phyloP scores from a whole-genome alignment of 2,113 vertebrate species.

The Campylomormyrus numenius region DNA sequence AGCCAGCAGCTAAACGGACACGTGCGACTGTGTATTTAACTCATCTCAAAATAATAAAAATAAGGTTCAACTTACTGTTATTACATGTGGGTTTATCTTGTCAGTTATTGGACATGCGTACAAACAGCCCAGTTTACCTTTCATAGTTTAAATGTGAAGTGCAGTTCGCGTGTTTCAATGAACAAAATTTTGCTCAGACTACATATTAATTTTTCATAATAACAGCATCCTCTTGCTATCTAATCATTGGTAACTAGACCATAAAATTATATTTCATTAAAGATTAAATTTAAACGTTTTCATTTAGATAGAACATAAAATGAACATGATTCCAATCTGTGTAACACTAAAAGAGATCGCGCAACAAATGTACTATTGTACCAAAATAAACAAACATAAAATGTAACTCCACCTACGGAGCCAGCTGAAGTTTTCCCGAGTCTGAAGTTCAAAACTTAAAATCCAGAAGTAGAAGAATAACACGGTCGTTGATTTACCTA shows the following conservation, averaged over 20 bases:
- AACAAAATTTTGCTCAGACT: neutral
- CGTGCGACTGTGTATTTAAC: neutral
- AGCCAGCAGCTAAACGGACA: neutral
- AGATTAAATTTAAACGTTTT: neutral
- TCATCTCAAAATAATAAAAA: neutral
- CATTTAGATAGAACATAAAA: neutral
- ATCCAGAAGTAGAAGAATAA: slow-evolving; percentile 6
- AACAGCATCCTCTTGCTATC: neutral
- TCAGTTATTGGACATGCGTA: neutral
- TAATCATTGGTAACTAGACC: neutral
- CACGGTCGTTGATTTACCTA: neutral
- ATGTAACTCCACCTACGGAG: neutral
- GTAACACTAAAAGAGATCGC: neutral
- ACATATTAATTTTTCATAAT: neutral
- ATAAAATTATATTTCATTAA: neutral
- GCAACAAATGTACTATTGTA: neutral
- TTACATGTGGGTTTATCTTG: neutral
- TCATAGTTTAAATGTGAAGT: neutral
- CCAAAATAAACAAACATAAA: neutral
- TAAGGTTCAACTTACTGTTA: neutral
- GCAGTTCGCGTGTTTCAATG: neutral
- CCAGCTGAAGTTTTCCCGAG: neutral
- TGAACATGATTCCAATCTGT: neutral
- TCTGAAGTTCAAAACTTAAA: slow-evolving; percentile 9
- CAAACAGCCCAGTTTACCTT: neutral